Base-by-base conservation (phyloP, 1,140 invertebrate genomes). In the Bombus terrestris region DNA sequence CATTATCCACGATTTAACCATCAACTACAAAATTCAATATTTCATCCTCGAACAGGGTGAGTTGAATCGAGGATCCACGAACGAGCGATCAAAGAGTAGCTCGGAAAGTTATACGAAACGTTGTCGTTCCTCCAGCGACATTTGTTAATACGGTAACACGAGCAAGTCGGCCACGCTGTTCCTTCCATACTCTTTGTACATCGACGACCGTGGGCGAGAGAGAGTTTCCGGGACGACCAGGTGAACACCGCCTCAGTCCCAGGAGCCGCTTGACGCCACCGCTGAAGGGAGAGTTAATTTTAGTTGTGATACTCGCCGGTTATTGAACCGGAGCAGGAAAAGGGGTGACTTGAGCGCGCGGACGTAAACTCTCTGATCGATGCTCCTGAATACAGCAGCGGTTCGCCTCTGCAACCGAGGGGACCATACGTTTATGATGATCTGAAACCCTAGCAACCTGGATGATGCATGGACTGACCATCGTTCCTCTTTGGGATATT, bases 261-360 rank as follows among this genome's bases (percentile, higher is more conserved):
- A 47, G 62, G 64, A 88, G 78, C 43, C 13, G 73, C 13, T 57
- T 37, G 15, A 10, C 57, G 28, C 69, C 59, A 66, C 39, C 68
- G n/a, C 15, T 37, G 69, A 86, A 53, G 72, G 64, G 62, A 76
- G 77, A 41, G 66, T 85, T 89, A 89, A 88, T 89, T 88, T 89
- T 88, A 89, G 76, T 87, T 75, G 15, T 62, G 83, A 85, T 68
- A 41, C 81, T 57, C 15, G n/a, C 28, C 43, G 76, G 57, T 57
- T 88, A 76, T 88, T 68, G 43, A 76, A 72, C 81, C 81, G 72
- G 39, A 37, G n/a, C n/a, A 35, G 41, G 53, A 83, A 83, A 83
- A 32, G 75, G 47, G 72, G 39, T 80, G 64, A 66, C 62, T 72
- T 37, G 73, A 22, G n/a, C 47, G 37, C 39, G 10, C 41, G 35